Percentiles rank a stretch among this genome's conserved stretches.
Evolutionary conservation across 2,113 vertebrate species (phyloP).

Genomic region (Calidris pygmaea): DNA sequence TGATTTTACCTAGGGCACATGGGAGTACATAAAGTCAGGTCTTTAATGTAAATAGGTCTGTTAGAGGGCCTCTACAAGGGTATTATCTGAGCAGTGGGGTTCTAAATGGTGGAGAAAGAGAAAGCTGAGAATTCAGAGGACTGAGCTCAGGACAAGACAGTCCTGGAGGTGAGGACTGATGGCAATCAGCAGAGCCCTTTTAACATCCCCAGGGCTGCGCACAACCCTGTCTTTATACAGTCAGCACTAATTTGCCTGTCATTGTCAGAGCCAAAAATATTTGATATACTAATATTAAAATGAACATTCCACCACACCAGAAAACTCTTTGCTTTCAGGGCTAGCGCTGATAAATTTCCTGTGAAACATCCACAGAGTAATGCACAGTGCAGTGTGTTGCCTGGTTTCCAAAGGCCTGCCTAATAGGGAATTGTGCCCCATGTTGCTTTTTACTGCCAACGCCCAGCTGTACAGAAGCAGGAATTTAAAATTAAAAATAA

Average conservation of each 20-base stretch:
- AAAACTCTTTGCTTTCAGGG: slow-evolving; percentile 30
- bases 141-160: neutral
- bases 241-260: slow-evolving; percentile 11
- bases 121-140: neutral
- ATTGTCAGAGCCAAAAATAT: slow-evolving; percentile 21
- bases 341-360: neutral
- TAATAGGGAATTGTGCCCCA: neutral
- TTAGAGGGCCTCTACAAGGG: neutral
- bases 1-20: neutral
- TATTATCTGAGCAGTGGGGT: rapidly evolving
- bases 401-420: neutral
- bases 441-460: slow-evolving; percentile 44
- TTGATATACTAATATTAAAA: slow-evolving; percentile 25
- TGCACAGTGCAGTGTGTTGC: neutral
- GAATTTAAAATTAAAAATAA: slow-evolving; percentile 77
- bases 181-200: neutral
- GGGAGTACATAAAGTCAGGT: neutral
- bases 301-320: slow-evolving; percentile 1
- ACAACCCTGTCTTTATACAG: neutral
- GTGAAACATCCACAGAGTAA: neutral
- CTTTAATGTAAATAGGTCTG: neutral
- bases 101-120: neutral
- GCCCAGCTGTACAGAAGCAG: slow-evolving; percentile 50
- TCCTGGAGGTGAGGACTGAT: neutral
- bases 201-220: neutral